phyloP scores from a whole-genome alignment of 2,888 invertebrate species.

The Nebria brevicollis region DNA sequence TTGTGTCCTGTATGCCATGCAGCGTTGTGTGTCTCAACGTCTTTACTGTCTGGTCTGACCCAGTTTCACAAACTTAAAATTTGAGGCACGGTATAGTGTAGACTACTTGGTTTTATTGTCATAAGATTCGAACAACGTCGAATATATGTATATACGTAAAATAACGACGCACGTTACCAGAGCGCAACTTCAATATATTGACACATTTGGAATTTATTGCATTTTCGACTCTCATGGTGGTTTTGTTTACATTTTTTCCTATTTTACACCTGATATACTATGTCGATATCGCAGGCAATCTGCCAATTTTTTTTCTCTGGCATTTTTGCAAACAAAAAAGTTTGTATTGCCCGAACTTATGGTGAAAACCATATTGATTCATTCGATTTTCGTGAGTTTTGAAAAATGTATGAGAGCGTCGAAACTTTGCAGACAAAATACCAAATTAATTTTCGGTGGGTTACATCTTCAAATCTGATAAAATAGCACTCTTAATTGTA shows the following conservation, averaged over 20 bases:
- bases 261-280: neutral
- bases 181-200: neutral
- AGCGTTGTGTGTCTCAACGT: slow-evolving; percentile 5
- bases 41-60: slow-evolving; percentile 31
- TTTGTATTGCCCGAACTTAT: neutral
- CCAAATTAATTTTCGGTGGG: no score
- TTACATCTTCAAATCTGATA: no score
- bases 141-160: slow-evolving; percentile 19
- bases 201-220: neutral
- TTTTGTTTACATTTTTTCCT: neutral
- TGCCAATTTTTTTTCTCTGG: neutral
- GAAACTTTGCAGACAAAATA: neutral
- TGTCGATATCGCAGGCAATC: neutral
- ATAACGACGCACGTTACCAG: neutral
- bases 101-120: slow-evolving; percentile 31
- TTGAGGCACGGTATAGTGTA: slow-evolving; percentile 17
- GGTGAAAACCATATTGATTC: neutral
- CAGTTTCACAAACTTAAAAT: slow-evolving; percentile 35
- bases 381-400: neutral
- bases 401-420: neutral
- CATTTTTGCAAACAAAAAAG: neutral
- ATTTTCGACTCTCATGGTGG: neutral
- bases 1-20: slow-evolving; percentile 1
- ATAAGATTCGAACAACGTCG: slow-evolving; percentile 22
- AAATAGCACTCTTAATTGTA: no score